Percentiles rank a stretch among this genome's conserved stretches.
Conservation (phyloP, 2,888 invertebrate species). For the Altica lythri region DNA sequence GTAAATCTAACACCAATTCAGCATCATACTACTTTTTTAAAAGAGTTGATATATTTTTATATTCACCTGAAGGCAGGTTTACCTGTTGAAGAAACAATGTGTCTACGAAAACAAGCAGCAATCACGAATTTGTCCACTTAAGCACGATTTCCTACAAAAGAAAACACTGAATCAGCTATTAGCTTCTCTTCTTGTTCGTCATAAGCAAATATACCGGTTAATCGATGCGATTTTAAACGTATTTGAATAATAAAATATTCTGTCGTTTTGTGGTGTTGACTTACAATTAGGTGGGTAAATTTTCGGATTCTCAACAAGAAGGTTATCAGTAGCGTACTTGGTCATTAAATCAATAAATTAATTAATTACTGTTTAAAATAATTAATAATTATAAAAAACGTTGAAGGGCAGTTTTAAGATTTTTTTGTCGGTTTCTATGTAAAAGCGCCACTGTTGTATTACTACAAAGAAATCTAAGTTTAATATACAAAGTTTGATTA, state of each 20-base stretch:
- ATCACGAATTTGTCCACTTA: conserved; percentile 43
- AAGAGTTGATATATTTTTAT: conserved; percentile 2
- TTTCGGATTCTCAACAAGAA: conserved; percentile 31
- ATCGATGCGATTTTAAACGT: conserved; percentile 51
- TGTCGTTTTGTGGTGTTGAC: conserved; percentile 42
- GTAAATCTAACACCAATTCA: too few relatives aligned
- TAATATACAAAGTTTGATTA: too few relatives aligned
- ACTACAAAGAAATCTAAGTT: too few relatives aligned
- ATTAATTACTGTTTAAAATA: too few relatives aligned
- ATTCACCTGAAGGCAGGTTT: conserved; percentile 8
- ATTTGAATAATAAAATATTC: conserved; percentile 46
- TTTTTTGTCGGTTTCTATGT: too few relatives aligned
- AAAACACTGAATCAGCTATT: conserved; percentile 37
- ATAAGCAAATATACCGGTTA: conserved; percentile 45
- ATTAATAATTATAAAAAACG: too few relatives aligned
- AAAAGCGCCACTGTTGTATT: too few relatives aligned
- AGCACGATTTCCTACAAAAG: conserved; percentile 46
- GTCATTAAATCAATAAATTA: too few relatives aligned
- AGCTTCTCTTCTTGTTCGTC: conserved; percentile 40
- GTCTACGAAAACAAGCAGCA: conserved; percentile 33
- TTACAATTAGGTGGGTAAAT: conserved; percentile 44
- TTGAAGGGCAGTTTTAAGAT: too few relatives aligned
- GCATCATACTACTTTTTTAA: too few relatives aligned
- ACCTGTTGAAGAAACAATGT: conserved; percentile 14
- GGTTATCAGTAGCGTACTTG: too few relatives aligned